Evolutionary conservation across 2,113 vertebrate species (phyloP).

Genomic region (Lynx canadensis): DNA sequence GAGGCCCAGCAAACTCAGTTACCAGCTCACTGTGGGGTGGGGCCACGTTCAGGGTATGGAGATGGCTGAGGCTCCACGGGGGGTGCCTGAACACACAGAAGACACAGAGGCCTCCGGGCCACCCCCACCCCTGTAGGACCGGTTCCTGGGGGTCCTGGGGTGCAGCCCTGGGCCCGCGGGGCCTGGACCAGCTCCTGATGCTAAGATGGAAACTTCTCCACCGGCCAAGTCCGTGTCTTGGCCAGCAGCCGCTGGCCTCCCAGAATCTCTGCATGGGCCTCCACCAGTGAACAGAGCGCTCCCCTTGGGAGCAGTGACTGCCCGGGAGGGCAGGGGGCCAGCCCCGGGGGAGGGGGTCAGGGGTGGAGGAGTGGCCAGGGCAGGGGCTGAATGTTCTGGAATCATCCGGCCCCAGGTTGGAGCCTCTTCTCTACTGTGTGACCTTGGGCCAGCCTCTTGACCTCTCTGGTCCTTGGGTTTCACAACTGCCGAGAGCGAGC

Average conservation of each 20-base stretch:
- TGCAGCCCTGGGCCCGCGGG: background rate
- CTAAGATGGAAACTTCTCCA: constrained; percentile 86
- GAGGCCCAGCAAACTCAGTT: background rate
- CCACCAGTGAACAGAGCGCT: background rate
- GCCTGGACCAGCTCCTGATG: constrained; percentile 53
- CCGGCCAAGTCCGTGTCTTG: constrained; percentile 78
- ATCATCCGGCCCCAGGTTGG: background rate
- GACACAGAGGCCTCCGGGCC: background rate
- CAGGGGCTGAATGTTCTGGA: background rate
- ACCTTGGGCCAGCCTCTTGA: background rate
- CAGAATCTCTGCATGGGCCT: constrained; percentile 72
- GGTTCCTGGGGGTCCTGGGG: background rate
- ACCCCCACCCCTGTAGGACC: background rate
- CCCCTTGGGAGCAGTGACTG: background rate
- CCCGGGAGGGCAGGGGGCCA: background rate
- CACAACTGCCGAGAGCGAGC: background rate
- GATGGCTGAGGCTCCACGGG: background rate
- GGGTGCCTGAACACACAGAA: background rate
- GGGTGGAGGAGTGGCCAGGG: background rate
- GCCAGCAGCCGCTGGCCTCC: constrained; percentile 64
- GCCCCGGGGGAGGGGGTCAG: background rate
- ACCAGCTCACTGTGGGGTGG: fast-evolving
- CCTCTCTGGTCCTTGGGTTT: constrained; percentile 47
- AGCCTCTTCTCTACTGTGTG: constrained; percentile 32
- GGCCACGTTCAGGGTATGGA: too few species aligned